Base-by-base conservation (phyloP, 53 echinoderm and acorn worm species). In the Crossaster papposus region DNA sequence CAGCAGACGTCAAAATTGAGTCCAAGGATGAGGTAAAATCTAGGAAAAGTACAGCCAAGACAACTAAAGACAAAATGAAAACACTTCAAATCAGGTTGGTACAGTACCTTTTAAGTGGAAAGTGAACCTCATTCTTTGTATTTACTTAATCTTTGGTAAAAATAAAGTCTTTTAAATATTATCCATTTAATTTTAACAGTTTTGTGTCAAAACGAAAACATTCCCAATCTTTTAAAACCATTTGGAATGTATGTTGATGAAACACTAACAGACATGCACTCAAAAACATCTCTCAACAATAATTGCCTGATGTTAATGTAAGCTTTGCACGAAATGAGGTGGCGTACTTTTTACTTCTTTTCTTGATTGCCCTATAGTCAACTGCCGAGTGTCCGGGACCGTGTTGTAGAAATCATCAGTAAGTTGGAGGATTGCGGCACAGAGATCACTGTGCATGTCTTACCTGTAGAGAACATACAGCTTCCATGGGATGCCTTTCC, bases 401-500 rank as follows among this genome's bases (percentile, higher is more conserved):
- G 88, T 23, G 90, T 96, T 14, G 86, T 93, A 26, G 82, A 36
- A 38, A 37, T 96, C 38, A 51, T 96, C 36, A 24, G 36, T 4
- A 92, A 86, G 29, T 54, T 98, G 14, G 79, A 94, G 63, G 64
- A 26, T 9, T 26, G 81, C 36, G 89, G 77, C 30, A 55, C 90
- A 8, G 29, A 77, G 70, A 36, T 79, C 23, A 36, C 34, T 9
- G 93, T 88, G 29, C 51, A 70, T 50, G 81, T 90, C 13, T 90
- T 94, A 79, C 95, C 92, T 22, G 65, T 65, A 5, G 50, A 62
- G 24, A 70, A 91, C 29, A 82, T 88, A 11, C 64, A 78, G 36
- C 51, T 97, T 14, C 90, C 93, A 24, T 97, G 97, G 97, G 89
- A 91, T 28, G 72, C 79, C 36, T 89, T 98, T 36, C 91, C 94